Evolutionary conservation across 2,888 invertebrate genomes (phyloP).

Genomic region (Mellilla xanthometata): DNA sequence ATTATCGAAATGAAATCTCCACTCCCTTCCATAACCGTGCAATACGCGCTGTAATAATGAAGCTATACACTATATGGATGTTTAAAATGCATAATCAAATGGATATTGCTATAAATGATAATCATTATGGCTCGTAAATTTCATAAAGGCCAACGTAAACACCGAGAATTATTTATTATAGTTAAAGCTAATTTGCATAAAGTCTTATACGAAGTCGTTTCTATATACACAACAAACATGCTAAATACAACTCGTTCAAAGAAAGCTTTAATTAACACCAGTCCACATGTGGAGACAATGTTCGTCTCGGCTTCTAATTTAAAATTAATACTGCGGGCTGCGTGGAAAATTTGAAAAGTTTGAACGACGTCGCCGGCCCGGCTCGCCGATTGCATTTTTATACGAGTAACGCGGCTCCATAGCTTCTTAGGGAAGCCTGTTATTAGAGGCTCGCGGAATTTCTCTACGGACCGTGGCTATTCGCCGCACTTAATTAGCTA

Average conservation of each 20-base stretch:
- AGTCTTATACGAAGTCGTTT: constrained; percentile 19
- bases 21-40: constrained; percentile 30
- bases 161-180: not conserved
- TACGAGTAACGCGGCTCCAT: constrained; percentile 75
- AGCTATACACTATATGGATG: too few relatives aligned
- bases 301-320: constrained; percentile 67
- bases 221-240: not conserved
- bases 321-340: constrained; percentile 72
- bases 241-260: constrained; percentile 28
- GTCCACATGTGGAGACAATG: constrained; percentile 66
- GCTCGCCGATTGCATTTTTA: constrained; percentile 77
- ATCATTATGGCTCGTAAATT: constrained; percentile 5
- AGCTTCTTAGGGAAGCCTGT: constrained; percentile 77
- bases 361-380: constrained; percentile 68
- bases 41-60: constrained; percentile 12
- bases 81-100: not conserved
- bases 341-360: constrained; percentile 81
- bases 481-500: constrained; percentile 74
- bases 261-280: constrained; percentile 61
- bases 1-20: constrained; percentile 48
- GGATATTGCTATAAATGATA: constrained; percentile 3
- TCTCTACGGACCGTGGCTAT: constrained; percentile 60
- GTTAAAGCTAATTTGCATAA: constrained; percentile 27
- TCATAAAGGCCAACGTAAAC: not conserved
- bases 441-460: constrained; percentile 70